These are phyloP conservation scores for Corvus moneduloides DNA, from an alignment of 2,113 vertebrate genomes.

Conservation along the genomic window DNA sequence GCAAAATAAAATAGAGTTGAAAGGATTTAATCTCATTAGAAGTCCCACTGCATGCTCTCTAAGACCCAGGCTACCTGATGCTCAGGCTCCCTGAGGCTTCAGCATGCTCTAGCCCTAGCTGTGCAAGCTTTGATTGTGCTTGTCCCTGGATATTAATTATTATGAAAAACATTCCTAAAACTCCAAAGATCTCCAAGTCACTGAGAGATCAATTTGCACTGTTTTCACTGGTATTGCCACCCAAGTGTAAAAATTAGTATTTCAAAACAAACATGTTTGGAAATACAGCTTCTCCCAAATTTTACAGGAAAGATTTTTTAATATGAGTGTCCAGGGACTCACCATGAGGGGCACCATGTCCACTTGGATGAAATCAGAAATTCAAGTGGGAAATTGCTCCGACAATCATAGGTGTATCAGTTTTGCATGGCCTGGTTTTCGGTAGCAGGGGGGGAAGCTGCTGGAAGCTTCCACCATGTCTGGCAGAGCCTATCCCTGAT, in stretches of 20 bases:
- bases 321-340: background rate
- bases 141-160: conserved; percentile 21
- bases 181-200: background rate
- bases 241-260: background rate
- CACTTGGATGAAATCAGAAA: background rate
- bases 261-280: background rate
- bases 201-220: background rate
- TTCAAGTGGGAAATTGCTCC: background rate
- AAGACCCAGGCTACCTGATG: background rate
- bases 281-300: background rate
- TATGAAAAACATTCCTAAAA: background rate
- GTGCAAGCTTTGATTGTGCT: background rate
- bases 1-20: background rate
- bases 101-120: background rate
- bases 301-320: background rate
- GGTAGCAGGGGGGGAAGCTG: background rate
- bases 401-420: background rate
- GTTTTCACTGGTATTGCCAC: background rate
- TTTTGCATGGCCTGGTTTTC: background rate
- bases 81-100: background rate
- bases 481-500: background rate
- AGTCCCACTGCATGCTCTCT: background rate
- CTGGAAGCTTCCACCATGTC: background rate
- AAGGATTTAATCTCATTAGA: background rate
- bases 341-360: accelerated